Evolutionary conservation across 64 coral and sea anemone species (phyloP).

Genomic region (Platygyra sinensis): DNA sequence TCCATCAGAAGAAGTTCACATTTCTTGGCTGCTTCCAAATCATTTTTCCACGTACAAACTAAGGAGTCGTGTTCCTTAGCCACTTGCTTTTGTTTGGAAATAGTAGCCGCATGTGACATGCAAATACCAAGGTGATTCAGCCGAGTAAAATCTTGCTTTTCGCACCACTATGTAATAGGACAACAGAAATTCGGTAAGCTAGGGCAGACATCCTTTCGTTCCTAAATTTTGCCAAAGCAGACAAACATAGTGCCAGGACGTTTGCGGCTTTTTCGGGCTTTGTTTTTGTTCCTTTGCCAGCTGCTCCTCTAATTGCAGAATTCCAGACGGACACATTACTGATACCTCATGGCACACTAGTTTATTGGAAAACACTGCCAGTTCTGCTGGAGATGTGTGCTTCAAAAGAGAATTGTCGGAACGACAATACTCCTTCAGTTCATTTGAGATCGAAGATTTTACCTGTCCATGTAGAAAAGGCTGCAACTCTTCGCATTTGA

Average conservation of each 20-base stretch:
- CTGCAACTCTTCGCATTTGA: constrained; percentile 8
- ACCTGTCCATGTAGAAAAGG: background rate
- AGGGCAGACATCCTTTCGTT: constrained; percentile 39
- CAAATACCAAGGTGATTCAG: constrained; percentile 21
- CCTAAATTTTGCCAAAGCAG: constrained; percentile 24
- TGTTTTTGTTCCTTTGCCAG: background rate
- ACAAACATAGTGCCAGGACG: constrained; percentile 19
- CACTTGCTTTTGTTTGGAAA: background rate
- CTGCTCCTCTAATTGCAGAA: background rate
- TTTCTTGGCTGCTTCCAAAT: background rate
- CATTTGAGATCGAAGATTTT: background rate
- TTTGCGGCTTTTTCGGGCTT: background rate
- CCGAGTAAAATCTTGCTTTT: constrained; percentile 37
- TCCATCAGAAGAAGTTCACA: background rate
- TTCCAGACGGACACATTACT: background rate
- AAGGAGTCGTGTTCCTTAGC: background rate
- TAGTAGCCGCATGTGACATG: background rate
- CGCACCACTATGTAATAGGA: constrained; percentile 57
- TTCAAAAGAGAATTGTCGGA: constrained; percentile 23
- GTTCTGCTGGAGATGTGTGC: constrained; percentile 11
- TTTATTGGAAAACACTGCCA: constrained; percentile 7
- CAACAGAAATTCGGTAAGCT: constrained; percentile 44
- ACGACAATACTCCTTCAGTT: constrained; percentile 22
- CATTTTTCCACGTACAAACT: background rate
- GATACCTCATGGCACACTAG: background rate